Base-by-base conservation (phyloP, 2,888 invertebrate genomes). In the Athrips mouffetella region DNA sequence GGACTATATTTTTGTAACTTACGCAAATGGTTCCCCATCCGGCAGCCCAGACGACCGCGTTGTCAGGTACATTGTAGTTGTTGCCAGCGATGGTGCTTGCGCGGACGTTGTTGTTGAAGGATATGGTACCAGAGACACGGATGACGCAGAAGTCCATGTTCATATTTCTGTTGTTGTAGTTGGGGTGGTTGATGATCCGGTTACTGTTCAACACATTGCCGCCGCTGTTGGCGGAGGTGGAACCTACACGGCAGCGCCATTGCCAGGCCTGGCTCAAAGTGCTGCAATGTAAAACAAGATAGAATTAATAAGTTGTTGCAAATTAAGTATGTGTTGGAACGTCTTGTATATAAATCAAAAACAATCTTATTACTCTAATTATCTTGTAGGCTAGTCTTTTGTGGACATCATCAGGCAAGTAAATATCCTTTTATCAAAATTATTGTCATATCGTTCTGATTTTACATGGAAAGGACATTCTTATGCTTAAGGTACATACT, bases 1-100 rank as follows among this genome's bases (percentile, higher is more conserved):
- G 8, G 25, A 25, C 25, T 25, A 6, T 25, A 6, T 25, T 25
- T 25, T 6, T n/a, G 27, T 25, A 18, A 63, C 70, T 70, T 56
- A 78, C 76, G 13, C 56, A 54, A 37, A 60, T 72, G 0, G 48
- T 46, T 16, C 86, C 84, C 84, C 84, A 88, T 52, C 89, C 89
- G 23, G 72, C 65, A n/a, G 83, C 76, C 63, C 76, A 70, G 1
- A 80, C 76, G 3, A 55, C 53, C 30, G 64, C 63, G 48, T 78
- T 70, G 18, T 70, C 74, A 2, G 54, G 64, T 2, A 77, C 54
- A 30, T 67, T 60, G 49, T 70, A 70, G 40, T 60, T 68, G 6
- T 70, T 18, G 0, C 74, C 65, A 18, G 71, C 67, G 13, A 85
- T 70, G 2, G 33, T 25, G 7, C 40, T 69, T 0, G 71, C 42